Conservation (phyloP, 2,113 vertebrate genomes). For the Pseudois nayaur region DNA sequence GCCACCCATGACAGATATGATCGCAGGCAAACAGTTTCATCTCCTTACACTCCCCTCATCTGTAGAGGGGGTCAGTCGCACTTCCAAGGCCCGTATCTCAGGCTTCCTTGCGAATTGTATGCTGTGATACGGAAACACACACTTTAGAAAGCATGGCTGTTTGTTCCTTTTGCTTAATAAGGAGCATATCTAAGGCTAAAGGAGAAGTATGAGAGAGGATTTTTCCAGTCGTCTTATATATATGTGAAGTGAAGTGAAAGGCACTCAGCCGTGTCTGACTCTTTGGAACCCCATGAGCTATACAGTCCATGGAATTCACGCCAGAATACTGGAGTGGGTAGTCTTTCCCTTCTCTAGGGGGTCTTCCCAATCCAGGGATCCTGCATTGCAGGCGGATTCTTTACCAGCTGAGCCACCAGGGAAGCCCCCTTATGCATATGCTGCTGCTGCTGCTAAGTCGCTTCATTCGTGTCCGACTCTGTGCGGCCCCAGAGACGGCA, state of each 20-base stretch:
- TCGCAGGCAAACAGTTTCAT: neutral
- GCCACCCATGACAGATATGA: neutral
- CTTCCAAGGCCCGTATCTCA: accelerated
- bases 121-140: accelerated
- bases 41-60: neutral
- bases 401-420: too few species aligned
- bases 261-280: neutral
- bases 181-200: neutral
- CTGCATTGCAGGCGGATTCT: neutral
- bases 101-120: neutral
- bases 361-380: neutral
- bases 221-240: neutral
- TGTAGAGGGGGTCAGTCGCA: neutral
- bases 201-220: neutral
- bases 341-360: neutral
- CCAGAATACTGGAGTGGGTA: neutral
- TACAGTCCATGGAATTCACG: neutral
- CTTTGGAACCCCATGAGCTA: neutral
- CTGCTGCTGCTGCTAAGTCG: too few species aligned
- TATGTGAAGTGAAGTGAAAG: neutral
- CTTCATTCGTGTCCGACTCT: too few species aligned
- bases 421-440: too few species aligned
- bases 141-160: too few species aligned
- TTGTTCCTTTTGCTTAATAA: neutral
- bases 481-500: too few species aligned